phyloP scores from a whole-genome alignment of 2,797 vertebrate genomes.

The Iguana delicatissima region DNA sequence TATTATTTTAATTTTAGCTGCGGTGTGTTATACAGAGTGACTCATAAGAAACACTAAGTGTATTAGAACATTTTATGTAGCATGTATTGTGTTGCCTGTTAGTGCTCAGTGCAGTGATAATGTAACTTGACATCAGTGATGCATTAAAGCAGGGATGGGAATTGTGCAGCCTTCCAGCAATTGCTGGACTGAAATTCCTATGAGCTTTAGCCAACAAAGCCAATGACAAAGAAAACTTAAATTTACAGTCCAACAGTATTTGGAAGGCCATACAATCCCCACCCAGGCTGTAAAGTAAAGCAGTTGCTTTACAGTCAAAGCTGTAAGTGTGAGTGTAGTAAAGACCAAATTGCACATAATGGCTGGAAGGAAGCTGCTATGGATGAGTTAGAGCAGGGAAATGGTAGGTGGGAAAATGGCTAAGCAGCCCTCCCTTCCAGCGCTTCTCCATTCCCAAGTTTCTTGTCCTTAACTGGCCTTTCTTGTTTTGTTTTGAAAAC shows the following conservation, averaged over 20 bases:
- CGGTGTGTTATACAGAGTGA: constrained; percentile 23
- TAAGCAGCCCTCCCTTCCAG: not conserved
- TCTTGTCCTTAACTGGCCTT: too few relatives aligned
- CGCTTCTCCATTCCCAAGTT: not conserved
- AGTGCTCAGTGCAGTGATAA: not conserved
- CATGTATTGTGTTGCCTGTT: not conserved
- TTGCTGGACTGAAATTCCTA: too few relatives aligned
- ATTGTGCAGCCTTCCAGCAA: too few relatives aligned
- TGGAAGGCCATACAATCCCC: too few relatives aligned
- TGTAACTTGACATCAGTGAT: not conserved
- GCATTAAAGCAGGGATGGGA: not conserved
- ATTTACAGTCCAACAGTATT: too few relatives aligned
- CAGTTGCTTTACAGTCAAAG: too few relatives aligned
- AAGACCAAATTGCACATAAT: not conserved
- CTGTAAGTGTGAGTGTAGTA: not conserved
- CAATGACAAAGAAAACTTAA: too few relatives aligned
- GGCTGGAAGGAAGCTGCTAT: not conserved
- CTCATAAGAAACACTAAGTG: constrained; percentile 51
- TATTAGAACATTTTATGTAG: constrained; percentile 5
- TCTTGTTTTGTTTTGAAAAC: too few relatives aligned
- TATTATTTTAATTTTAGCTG: constrained; percentile 45
- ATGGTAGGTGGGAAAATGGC: not conserved
- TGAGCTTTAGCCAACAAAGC: too few relatives aligned
- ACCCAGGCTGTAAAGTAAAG: too few relatives aligned
- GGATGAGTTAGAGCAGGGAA: not conserved